Evolutionary conservation across 1,140 invertebrate genomes (phyloP).

Genomic region (Leptopilina boulardi): DNA sequence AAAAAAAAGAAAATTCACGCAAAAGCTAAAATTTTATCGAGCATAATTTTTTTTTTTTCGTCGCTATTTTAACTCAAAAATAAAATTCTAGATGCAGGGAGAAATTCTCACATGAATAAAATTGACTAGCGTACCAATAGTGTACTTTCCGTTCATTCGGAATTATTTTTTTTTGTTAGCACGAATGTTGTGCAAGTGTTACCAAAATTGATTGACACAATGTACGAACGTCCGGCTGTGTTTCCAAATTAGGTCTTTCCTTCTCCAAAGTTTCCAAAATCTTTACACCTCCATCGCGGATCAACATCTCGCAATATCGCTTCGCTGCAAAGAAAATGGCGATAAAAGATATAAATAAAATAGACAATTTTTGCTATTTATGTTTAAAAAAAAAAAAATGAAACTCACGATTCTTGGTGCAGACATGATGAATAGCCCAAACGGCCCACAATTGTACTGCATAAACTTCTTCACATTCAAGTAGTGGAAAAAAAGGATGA

Average conservation of each 20-base stretch:
- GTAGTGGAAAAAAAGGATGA: slow-evolving; percentile 85
- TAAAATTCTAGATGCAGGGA: slow-evolving; percentile 30
- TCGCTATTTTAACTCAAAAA: background rate
- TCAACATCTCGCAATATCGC: slow-evolving; percentile 84
- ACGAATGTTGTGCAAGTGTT: slow-evolving; percentile 69
- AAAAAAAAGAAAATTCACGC: background rate
- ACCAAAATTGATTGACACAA: slow-evolving; percentile 75
- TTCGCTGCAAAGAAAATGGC: slow-evolving; percentile 77
- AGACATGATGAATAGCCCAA: slow-evolving; percentile 91
- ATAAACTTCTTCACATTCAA: slow-evolving; percentile 78
- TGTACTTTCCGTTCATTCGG: slow-evolving; percentile 28
- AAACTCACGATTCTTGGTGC: slow-evolving; percentile 84
- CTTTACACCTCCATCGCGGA: slow-evolving; percentile 79
- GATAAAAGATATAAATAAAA: too few relatives aligned
- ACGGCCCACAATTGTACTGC: slow-evolving; percentile 89
- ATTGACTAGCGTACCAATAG: slow-evolving; percentile 70
- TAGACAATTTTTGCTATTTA: too few relatives aligned
- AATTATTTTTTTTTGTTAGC: slow-evolving; percentile 59
- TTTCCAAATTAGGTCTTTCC: slow-evolving; percentile 67
- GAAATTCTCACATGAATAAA: slow-evolving; percentile 52
- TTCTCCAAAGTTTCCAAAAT: slow-evolving; percentile 75
- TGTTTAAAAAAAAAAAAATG: too few relatives aligned
- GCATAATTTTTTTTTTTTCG: background rate
- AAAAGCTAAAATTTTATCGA: background rate
- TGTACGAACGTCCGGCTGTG: slow-evolving; percentile 69